Evolutionary conservation across 53 echinoderm and acorn worm genomes (phyloP), one percentile per base, ranked within the genome.

Genomic region (Glandiceps talaboti): DNA sequence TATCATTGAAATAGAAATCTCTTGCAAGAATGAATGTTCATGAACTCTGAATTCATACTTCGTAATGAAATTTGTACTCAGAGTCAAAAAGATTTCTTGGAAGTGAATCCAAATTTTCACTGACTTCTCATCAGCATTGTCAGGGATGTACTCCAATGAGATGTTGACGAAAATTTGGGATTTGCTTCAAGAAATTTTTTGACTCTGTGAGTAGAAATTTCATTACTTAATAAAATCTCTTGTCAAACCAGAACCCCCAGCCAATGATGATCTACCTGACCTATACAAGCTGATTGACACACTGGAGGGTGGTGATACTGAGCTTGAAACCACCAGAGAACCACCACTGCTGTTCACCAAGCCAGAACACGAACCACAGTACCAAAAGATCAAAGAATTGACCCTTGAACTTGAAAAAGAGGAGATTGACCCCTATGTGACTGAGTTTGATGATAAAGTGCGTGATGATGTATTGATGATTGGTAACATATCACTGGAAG

Each of bases 381-480:
- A 97, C 91, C 84, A 85, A 76, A 89, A 82, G 76, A 97, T 97
- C 81, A 90, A 91, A 25, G 75, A 80, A 73, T 87, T 97, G 1
- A 83, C 81, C 26, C 85, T 85, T 78, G 89, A 88, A 83, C 84
- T 97, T 89, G 91, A 97, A 74, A 92, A 93, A 77, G 93, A 90
- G 79, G 82, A 85, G 75, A 97, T 97, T 27, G 94, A 93, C 76
- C 92, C 97, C 0, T 96, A 96, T 85, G 88, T 96, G 20, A 88
- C 83, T 77, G 88, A 82, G 80, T 96, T 96, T 87, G 97, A 96
- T 79, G 91, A 92, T 78, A 91, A 87, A 76, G 85, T 96, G 85
- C 80, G 81, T 31, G 97, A 96, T 78, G 97, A 96, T 77, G 97
- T 96, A 29, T 79, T 96, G 83, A 96, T 96, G 97, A 96, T 96